Evolutionary conservation across 2,888 invertebrate genomes (phyloP), one percentile per base, ranked within the genome.

Genomic region (Agrotis clavis): DNA sequence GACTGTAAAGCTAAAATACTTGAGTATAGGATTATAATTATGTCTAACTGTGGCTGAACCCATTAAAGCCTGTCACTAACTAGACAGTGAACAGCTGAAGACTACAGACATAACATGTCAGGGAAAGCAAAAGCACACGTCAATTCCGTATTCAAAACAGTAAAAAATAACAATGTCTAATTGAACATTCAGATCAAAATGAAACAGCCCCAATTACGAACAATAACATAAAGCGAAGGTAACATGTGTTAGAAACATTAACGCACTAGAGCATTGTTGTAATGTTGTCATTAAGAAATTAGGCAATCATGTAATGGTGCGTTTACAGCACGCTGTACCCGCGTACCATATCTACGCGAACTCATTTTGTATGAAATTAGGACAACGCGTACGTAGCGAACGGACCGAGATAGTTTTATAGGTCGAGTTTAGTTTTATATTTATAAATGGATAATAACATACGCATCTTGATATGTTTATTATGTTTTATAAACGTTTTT

Each of bases 361-460:
- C 90, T 89, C 87, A 88, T 89, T 90, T 87, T 84, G 78, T 85
- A 77, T 80, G 84, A 89, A 91, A 90, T 90, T 90, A 90, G 91
- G 89, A 85, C 91, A 89, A 80, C 88, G 82, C 68, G 86, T 86
- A 86, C 86, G 85, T 86, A 87, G 83, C 83, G 84, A 84, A 83
- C 85, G 82, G 83, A 84, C 84, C 83, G 79, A 86, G 83, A 87
- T 89, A 81, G 87, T 88, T 91, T 87, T 89, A 88, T 91, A 90
- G 91, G 90, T 88, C 89, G 89, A 90, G 87, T 88, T 89, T 88
- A 88, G 85, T 88, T 88, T 87, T 87, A 87, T 88, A 90, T 90
- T 89, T 89, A 87, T 90, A 89, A 89, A 90, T 90, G 88, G 89
- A 90, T 89, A 90, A 90, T 87, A 89, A 90, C 85, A 25, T 25